Conservation (phyloP, 2,113 vertebrate species). For the Dicaeum eximium region DNA sequence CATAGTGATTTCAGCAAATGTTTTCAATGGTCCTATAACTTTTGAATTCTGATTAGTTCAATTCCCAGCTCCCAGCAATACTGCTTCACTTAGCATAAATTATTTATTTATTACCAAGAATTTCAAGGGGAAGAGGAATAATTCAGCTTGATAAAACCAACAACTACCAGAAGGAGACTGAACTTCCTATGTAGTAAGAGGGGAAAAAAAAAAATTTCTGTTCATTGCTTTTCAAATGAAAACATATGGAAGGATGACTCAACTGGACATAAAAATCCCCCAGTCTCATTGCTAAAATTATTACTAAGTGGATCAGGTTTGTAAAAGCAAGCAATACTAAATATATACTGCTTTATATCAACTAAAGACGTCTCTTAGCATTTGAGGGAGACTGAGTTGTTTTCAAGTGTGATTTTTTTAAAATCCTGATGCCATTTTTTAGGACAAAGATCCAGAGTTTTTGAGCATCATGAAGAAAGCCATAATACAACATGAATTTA, state of each 20-base stretch:
- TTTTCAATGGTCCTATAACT: conserved; percentile 1
- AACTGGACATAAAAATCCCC: not conserved
- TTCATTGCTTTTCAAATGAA: conserved; percentile 35
- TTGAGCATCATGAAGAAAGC: not conserved
- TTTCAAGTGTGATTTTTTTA: not conserved
- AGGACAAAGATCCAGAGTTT: not conserved
- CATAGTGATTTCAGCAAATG: not conserved
- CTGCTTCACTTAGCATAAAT: conserved; percentile 63
- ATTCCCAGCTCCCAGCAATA: not conserved
- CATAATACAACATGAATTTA: not conserved
- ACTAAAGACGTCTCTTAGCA: not conserved
- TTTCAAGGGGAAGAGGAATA: conserved; percentile 56
- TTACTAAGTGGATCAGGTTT: not conserved
- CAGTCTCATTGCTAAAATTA: not conserved
- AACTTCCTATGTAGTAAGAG: not conserved
- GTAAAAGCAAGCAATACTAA: not conserved
- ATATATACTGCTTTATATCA: not conserved
- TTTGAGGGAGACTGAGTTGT: not conserved
- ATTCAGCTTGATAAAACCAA: conserved; percentile 48
- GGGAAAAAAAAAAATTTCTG: not conserved
- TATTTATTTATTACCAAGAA: conserved; percentile 67
- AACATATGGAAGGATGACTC: conserved; percentile 2
- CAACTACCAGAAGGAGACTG: not conserved
- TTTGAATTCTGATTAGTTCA: conserved; percentile 33
- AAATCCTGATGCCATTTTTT: not conserved